Base-by-base conservation (phyloP, 2,113 vertebrate genomes). In the Glaucidium brasilianum region DNA sequence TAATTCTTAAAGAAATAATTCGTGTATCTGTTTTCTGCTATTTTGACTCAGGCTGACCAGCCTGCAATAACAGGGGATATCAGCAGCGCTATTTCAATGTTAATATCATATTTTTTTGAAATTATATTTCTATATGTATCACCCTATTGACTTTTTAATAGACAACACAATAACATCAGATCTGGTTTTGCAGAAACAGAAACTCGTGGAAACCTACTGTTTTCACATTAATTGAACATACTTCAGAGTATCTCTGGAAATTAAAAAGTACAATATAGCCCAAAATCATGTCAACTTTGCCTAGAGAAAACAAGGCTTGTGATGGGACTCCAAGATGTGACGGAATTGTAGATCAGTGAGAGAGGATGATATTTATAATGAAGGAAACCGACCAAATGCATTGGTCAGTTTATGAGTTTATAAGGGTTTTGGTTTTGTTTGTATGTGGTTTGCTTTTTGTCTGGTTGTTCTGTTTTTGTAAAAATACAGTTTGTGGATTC, bases 371-470 rank as follows among this genome's bases (percentile, higher is more conserved):
- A 68, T 77, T 84, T 77, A 66, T 41, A 11, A 18, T 14, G 45
- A 77, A 73, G 13, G 5, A 92, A 90, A 52, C 7, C 10, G 49
- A 34, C 21, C 9, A 71, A 47, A 56, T 20, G 26, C 43, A 45
- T 45, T 45, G 23, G 10, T 63, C 32, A 50, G 20, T 71, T 90
- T 47, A 14, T 0, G 8, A 78, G 32, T 9, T n/a, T n/a, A 21
- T 4, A 37, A 26, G 16, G 6, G n/a, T 55, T 73, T 62, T 0
- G 2, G 8, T 9, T 64, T 25, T 32, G n/a, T 17, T 63, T 63
- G 20, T 52, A 22, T 12, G 49, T 50, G 35, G 5, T 63, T 94
- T 55, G 34, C 41, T 43, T 35, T 30, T 25, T 15, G 7, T 1
- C 63, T 56, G 29, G 12, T 9, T 37, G 12, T 37, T 72, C 29